Conservation (phyloP, 35 echinoderm and acorn worm species). For the Nesometra sesokonis region DNA sequence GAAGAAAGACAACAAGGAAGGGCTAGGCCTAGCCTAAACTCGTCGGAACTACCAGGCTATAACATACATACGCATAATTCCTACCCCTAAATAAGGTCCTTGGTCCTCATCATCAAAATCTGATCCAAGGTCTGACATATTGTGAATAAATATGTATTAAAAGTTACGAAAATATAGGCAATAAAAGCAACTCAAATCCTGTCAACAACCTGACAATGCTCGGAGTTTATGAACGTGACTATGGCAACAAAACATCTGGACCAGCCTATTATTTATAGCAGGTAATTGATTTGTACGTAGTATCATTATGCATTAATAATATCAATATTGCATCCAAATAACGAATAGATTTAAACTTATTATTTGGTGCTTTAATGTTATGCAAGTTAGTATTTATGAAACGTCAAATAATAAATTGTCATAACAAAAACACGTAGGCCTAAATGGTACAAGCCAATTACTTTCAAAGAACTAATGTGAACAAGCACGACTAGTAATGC, state of each 20-base stretch:
- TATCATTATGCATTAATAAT: too few relatives aligned
- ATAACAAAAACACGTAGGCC: too few relatives aligned
- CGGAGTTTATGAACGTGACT: background rate
- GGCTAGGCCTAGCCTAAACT: background rate
- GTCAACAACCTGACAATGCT: background rate
- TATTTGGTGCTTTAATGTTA: too few relatives aligned
- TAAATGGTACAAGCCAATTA: too few relatives aligned
- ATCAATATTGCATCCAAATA: too few relatives aligned
- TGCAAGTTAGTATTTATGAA: too few relatives aligned
- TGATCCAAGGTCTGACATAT: constrained; percentile 92
- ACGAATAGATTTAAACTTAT: too few relatives aligned
- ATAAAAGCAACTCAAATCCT: background rate
- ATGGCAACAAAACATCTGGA: background rate
- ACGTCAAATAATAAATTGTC: too few relatives aligned
- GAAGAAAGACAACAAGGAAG: background rate
- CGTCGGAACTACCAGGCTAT: background rate
- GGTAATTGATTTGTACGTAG: too few relatives aligned
- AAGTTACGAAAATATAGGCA: background rate
- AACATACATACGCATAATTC: background rate
- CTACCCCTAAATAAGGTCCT: constrained; percentile 88
- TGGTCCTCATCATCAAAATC: constrained; percentile 96
- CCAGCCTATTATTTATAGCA: background rate
- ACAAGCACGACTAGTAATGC: too few relatives aligned
- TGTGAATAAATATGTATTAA: constrained; percentile 10
- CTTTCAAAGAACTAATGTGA: too few relatives aligned